Percentiles rank a stretch among this genome's conserved stretches.
Evolutionary conservation across 2,797 vertebrate species (phyloP).

Genomic region (Pempheris klunzingeri): DNA sequence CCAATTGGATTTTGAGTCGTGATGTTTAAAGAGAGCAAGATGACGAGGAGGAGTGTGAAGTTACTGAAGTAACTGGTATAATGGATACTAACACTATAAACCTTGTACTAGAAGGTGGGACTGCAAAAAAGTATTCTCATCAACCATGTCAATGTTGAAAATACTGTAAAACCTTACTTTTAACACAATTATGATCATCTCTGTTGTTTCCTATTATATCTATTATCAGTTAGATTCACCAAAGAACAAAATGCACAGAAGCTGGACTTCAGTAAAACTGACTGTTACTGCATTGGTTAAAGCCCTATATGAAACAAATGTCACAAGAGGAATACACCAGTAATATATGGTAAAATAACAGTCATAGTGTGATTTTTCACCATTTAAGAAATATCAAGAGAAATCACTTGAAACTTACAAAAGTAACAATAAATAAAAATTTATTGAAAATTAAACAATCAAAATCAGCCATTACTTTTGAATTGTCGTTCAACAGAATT

Average conservation of each 20-base stretch:
- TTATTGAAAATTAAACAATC: too few species aligned
- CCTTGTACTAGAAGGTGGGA: not conserved
- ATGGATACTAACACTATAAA: constrained; percentile 14
- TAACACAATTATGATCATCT: not conserved
- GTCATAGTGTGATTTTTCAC: not conserved
- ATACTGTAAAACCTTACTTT: not conserved
- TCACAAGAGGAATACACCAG: not conserved
- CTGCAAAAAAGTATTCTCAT: not conserved
- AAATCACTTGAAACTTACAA: too few species aligned
- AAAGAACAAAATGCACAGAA: not conserved
- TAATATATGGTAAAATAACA: not conserved
- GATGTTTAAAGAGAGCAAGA: constrained; percentile 58
- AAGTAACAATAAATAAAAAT: too few species aligned
- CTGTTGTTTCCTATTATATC: not conserved
- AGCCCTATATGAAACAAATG: not conserved
- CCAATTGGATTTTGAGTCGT: constrained; percentile 64
- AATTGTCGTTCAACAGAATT: too few species aligned
- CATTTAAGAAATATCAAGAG: not conserved
- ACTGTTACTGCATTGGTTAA: not conserved
- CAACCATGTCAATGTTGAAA: not conserved
- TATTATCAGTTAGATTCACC: not conserved
- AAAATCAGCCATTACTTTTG: too few species aligned
- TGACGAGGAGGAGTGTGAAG: constrained; percentile 18
- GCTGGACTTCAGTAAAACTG: not conserved
- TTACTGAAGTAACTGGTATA: constrained; percentile 11